Evolutionary conservation across 2,888 invertebrate species (phyloP), one percentile per base, ranked within the genome.

Genomic region (Apamea sordens): DNA sequence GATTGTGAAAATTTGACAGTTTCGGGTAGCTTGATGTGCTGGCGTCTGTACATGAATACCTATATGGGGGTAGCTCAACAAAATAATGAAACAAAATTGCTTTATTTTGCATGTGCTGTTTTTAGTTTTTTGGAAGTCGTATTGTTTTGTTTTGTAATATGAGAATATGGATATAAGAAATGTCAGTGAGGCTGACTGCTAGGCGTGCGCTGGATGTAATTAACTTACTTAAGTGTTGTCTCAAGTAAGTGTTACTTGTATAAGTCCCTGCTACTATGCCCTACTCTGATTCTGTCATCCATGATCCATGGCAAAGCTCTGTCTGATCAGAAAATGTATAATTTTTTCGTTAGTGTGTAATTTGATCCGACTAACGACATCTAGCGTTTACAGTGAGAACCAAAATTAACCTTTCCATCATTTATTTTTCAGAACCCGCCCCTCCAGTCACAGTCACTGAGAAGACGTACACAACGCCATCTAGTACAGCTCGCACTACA

Each of bases 381-480:
- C 89, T 88, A 74, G 53, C n/a, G 1, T 13, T 8, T 4, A 47
- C 13, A 18, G 0, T 44, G 2, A 32, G 36, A 75, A 82, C 36
- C 11, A 61, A 44, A 44, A 70, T n/a, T 68, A 0, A 80, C 21
- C 18, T 10, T 24, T 15, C 0, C 0, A 2, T 28, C 11, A 59
- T 84, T 64, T 2, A 21, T 81, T 87, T 95, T 95, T 82, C 96
- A 96, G 96, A 95, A 87, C 91, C 94, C 63, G 91, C 89, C 80
- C 92, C 90, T 61, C 91, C 95, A 72, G 93, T 94, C 70, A 93
- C 93, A 50, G 92, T 95, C 65, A 95, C 96, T 65, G 95, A 95
- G 64, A 93, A 93, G 61, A 93, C 95, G 76, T 95, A 94, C 73
- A 89, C 95, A 90, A 91, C 94, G 93, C 95, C 96, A 94, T 94